Evolutionary conservation across 2,888 invertebrate species (phyloP).

Genomic region (Phania funesta): DNA sequence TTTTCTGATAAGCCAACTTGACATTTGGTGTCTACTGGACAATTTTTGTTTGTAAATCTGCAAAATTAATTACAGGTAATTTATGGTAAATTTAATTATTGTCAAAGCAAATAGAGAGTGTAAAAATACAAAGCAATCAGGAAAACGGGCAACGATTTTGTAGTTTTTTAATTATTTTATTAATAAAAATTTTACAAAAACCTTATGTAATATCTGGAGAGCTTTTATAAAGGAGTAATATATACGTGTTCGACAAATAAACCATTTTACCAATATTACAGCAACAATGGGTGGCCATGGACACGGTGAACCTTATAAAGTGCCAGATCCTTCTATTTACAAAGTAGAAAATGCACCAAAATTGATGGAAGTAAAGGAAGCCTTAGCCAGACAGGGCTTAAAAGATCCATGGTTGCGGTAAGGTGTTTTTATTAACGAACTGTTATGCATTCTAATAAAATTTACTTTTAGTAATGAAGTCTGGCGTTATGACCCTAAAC

Average conservation of each 20-base stretch:
- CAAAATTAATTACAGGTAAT: too few relatives aligned
- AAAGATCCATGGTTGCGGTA: conserved; percentile 93
- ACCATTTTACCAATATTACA: conserved; percentile 13
- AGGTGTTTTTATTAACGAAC: not conserved
- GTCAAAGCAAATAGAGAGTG: too few relatives aligned
- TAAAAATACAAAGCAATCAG: too few relatives aligned
- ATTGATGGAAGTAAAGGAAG: conserved; percentile 84
- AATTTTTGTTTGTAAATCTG: too few relatives aligned
- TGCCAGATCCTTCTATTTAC: conserved; percentile 88
- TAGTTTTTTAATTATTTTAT: too few relatives aligned
- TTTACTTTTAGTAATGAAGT: conserved; percentile 86
- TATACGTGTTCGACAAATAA: too few relatives aligned
- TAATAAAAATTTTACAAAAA: not conserved
- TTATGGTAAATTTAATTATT: too few relatives aligned
- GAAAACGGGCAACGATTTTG: too few relatives aligned
- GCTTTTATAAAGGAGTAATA: not conserved
- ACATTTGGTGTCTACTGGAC: too few relatives aligned
- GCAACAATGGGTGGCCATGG: conserved; percentile 76
- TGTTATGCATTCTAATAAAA: not conserved
- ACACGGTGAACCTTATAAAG: conserved; percentile 82
- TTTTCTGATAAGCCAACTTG: too few relatives aligned
- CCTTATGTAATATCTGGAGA: not conserved
- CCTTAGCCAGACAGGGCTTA: conserved; percentile 86
- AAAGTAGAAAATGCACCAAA: conserved; percentile 86
- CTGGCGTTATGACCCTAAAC: conserved; percentile 87